phyloP scores from a whole-genome alignment of 2,113 vertebrate genomes.

The Paradisaea rubra region DNA sequence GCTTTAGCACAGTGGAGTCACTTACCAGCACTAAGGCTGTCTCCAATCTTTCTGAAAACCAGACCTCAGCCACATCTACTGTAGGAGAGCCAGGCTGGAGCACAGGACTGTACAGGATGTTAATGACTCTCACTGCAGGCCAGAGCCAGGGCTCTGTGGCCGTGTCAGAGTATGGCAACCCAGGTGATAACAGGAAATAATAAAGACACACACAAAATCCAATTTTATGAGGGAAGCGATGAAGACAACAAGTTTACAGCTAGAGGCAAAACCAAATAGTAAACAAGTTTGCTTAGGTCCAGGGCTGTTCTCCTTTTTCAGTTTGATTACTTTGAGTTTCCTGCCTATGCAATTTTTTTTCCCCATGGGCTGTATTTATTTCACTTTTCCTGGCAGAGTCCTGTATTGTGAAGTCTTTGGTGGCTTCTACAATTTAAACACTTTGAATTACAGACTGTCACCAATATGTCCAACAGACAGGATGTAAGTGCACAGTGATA shows the following conservation, averaged over 20 bases:
- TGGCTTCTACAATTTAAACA: neutral
- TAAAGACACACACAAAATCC: neutral
- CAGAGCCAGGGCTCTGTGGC: rapidly evolving
- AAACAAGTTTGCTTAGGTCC: neutral
- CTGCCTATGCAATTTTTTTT: neutral
- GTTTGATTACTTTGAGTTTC: neutral
- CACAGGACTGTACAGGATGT: neutral
- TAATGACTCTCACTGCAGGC: neutral
- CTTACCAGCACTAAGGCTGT: neutral
- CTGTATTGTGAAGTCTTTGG: neutral
- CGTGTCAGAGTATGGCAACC: neutral
- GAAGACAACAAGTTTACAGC: neutral
- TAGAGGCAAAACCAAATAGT: neutral
- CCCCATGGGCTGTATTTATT: neutral
- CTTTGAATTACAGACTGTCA: neutral
- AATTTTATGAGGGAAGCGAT: neutral
- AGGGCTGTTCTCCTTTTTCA: neutral
- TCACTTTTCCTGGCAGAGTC: neutral
- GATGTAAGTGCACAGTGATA: neutral
- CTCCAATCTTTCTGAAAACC: neutral
- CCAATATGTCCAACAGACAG: neutral
- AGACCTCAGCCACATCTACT: neutral
- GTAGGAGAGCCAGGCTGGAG: neutral
- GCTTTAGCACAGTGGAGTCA: neutral
- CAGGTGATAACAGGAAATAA: neutral